Percentiles rank a stretch among this genome's conserved stretches.
phyloP scores from a whole-genome alignment of 2,797 vertebrate genomes.

The Harpagifer antarcticus region DNA sequence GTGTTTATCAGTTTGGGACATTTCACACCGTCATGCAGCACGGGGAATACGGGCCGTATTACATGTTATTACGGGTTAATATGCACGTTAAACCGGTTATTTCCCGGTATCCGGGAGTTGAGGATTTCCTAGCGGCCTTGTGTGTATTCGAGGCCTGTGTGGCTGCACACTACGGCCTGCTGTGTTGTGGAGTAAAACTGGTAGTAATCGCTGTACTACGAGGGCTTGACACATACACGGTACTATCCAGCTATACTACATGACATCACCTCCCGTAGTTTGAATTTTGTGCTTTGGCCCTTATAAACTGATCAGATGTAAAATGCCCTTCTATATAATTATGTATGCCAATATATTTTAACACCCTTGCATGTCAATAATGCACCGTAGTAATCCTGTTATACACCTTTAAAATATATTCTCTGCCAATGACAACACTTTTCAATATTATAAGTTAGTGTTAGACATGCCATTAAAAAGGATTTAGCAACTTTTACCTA shows the following conservation, averaged over 20 bases:
- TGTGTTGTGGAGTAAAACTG: conserved; percentile 79
- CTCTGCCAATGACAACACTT: conserved; percentile 10
- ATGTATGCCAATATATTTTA: conserved; percentile 27
- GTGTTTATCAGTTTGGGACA: conserved; percentile 23
- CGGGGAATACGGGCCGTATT: conserved; percentile 12
- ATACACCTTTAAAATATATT: conserved; percentile 9
- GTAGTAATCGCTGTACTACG: conserved; percentile 85
- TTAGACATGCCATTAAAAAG: background rate
- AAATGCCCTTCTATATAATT: conserved; percentile 37
- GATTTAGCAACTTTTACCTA: background rate
- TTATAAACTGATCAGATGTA: conserved; percentile 57
- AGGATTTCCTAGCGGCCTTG: conserved; percentile 78
- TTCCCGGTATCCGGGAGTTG: conserved; percentile 49
- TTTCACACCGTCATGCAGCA: conserved; percentile 10
- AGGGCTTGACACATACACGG: conserved; percentile 77
- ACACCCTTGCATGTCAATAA: conserved; percentile 9
- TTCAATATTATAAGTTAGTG: background rate
- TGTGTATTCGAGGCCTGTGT: conserved; percentile 77
- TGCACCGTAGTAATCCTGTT: conserved; percentile 37
- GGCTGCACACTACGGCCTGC: conserved; percentile 76
- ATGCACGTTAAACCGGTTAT: conserved; percentile 52
- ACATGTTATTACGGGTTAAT: conserved; percentile 46
- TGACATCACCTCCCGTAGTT: conserved; percentile 63
- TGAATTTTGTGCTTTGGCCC: conserved; percentile 53
- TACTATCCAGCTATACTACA: conserved; percentile 70